A percentile compares a stretch with the other conserved stretches of the same genome.
phyloP scores from a whole-genome alignment of 2,888 invertebrate genomes.

The Dysmachus trigonus region DNA sequence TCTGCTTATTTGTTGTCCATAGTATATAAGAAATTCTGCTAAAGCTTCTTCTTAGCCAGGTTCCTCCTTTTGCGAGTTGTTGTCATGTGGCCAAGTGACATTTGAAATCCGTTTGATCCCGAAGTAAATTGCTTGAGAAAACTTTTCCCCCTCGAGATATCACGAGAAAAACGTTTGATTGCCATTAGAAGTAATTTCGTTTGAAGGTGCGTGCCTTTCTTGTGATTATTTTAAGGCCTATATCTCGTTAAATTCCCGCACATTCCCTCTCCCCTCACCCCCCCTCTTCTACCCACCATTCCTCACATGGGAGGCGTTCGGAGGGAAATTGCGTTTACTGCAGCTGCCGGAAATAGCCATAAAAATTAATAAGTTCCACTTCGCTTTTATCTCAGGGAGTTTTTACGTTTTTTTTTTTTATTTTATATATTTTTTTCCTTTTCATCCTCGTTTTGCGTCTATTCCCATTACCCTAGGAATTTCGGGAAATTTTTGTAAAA shows the following conservation, averaged over 20 bases:
- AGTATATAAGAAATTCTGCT: neutral
- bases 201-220: neutral
- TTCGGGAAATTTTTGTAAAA: neutral
- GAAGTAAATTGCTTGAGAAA: neutral
- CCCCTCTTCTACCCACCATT: neutral
- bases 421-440: too few species aligned
- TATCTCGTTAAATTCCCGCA: neutral
- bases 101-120: neutral
- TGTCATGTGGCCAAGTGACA: neutral
- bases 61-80: neutral
- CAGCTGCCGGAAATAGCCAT: neutral
- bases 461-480: neutral
- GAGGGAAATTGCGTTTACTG: neutral
- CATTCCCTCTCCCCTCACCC: too few species aligned
- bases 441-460: neutral
- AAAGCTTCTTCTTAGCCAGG: neutral
- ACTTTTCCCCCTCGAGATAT: neutral
- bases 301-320: neutral
- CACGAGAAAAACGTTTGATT: neutral
- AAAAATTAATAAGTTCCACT: neutral
- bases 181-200: neutral
- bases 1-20: neutral
- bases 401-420: neutral
- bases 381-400: neutral
- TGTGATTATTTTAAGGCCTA: neutral